Conservation (phyloP, 1,140 invertebrate species). For the Trypoxylus dichotomus region DNA sequence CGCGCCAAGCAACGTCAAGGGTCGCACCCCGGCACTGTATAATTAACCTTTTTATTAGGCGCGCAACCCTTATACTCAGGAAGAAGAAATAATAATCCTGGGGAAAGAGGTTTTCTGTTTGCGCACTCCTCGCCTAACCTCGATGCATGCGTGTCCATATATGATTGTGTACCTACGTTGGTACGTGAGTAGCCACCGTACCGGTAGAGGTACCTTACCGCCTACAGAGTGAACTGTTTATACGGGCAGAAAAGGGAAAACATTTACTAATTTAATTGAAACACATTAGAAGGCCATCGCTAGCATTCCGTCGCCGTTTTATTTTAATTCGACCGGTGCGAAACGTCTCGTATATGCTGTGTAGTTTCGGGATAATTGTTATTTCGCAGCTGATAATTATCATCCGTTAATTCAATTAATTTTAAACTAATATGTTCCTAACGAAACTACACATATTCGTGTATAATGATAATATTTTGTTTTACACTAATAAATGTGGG, state of each 20-base stretch:
- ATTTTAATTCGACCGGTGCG: slow-evolving; percentile 38
- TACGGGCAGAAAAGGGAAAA: slow-evolving; percentile 35
- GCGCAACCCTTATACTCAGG: slow-evolving; percentile 41
- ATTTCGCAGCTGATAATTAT: slow-evolving; percentile 41
- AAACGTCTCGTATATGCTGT: slow-evolving; percentile 36
- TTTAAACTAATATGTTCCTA: slow-evolving; percentile 15
- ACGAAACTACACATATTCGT: neutral
- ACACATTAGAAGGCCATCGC: slow-evolving; percentile 37
- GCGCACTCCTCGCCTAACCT: neutral
- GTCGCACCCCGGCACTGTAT: slow-evolving; percentile 39
- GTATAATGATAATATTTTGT: neutral
- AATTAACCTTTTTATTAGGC: slow-evolving; percentile 45
- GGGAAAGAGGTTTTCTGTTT: slow-evolving; percentile 40
- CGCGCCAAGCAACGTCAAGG: slow-evolving; percentile 31
- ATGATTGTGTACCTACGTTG: neutral
- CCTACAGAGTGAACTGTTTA: slow-evolving; percentile 37
- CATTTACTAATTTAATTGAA: slow-evolving; percentile 46
- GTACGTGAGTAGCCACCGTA: neutral
- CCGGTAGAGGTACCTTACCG: neutral
- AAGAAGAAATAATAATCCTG: slow-evolving; percentile 45
- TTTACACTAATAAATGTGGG: neutral
- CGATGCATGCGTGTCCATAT: neutral
- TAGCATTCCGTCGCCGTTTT: slow-evolving; percentile 38
- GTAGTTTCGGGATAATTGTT: slow-evolving; percentile 37
- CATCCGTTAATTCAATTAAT: slow-evolving; percentile 7